Evolutionary conservation across 2,888 invertebrate species (phyloP).

Genomic region (Drosophila ezoana): DNA sequence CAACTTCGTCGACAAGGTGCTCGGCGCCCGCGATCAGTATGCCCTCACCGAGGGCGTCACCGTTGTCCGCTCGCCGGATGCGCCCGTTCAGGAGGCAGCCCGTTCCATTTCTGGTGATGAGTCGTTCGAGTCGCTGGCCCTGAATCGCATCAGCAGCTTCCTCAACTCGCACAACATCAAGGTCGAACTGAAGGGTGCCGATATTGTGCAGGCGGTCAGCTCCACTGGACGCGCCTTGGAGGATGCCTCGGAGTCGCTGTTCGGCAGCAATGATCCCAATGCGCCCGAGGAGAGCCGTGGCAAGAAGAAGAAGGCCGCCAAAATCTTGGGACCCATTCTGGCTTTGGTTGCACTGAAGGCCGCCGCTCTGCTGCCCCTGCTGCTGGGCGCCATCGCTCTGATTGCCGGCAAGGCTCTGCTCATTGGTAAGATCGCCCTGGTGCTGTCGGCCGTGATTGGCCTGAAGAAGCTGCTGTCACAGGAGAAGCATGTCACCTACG

Average conservation of each 20-base stretch:
- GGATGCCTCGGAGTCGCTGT: slow-evolving; percentile 89
- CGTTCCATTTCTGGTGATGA: slow-evolving; percentile 89
- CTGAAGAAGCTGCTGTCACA: slow-evolving; percentile 92
- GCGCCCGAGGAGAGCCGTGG: slow-evolving; percentile 89
- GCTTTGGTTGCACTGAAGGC: slow-evolving; percentile 91
- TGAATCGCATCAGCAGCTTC: slow-evolving; percentile 90
- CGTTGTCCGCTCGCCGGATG: slow-evolving; percentile 90
- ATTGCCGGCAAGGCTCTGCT: slow-evolving; percentile 94
- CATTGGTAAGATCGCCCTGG: slow-evolving; percentile 93
- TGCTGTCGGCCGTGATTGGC: slow-evolving; percentile 93
- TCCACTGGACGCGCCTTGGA: slow-evolving; percentile 92
- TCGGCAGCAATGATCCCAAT: slow-evolving; percentile 86
- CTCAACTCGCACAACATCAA: slow-evolving; percentile 92
- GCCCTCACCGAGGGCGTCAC: slow-evolving; percentile 93
- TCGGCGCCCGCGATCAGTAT: slow-evolving; percentile 92
- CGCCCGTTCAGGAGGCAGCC: slow-evolving; percentile 92
- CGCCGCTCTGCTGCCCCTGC: slow-evolving; percentile 91
- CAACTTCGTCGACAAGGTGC: slow-evolving; percentile 93
- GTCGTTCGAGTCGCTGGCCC: slow-evolving; percentile 88
- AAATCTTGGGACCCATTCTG: slow-evolving; percentile 91
- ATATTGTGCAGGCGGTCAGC: slow-evolving; percentile 92
- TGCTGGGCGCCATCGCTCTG: slow-evolving; percentile 92
- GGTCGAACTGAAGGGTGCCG: slow-evolving; percentile 93
- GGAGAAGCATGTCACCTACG: slow-evolving; percentile 94
- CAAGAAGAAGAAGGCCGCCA: slow-evolving; percentile 93